These are phyloP conservation scores for Zosterops lateralis DNA, from an alignment of 2,113 vertebrate genomes.

Conservation along the genomic window DNA sequence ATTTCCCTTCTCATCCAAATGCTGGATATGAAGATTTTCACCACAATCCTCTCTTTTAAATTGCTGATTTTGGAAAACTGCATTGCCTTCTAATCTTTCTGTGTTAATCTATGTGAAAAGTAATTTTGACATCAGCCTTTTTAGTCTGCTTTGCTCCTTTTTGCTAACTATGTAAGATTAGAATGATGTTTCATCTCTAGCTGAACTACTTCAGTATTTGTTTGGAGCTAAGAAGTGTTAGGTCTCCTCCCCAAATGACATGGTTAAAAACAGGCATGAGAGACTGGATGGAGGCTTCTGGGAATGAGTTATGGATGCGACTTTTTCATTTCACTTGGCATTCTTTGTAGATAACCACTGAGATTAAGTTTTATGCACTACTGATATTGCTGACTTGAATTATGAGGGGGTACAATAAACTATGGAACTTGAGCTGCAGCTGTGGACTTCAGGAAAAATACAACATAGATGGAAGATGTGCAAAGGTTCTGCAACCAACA, in stretches of 20 bases:
- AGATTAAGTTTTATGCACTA: background rate
- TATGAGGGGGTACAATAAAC: background rate
- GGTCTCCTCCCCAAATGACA: background rate
- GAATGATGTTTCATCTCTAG: background rate
- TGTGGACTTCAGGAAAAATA: background rate
- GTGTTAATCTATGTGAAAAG: background rate
- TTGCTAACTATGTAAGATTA: background rate
- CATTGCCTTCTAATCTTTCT: background rate
- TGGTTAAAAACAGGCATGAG: background rate
- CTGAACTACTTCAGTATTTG: background rate
- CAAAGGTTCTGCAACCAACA: background rate
- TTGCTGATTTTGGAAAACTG: conserved; percentile 27
- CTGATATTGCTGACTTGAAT: background rate
- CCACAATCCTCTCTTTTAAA: background rate
- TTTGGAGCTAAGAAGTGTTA: background rate
- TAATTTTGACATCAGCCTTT: background rate
- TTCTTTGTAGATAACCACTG: background rate
- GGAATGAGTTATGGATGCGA: background rate
- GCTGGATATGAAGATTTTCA: conserved; percentile 1
- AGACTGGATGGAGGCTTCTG: background rate
- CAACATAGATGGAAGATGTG: background rate
- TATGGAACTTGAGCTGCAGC: background rate
- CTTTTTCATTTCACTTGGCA: background rate
- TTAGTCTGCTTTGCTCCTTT: background rate
- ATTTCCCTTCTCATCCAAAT: background rate